phyloP scores from a whole-genome alignment of 2,797 vertebrate genomes.

The Aeoliscus strigatus region DNA sequence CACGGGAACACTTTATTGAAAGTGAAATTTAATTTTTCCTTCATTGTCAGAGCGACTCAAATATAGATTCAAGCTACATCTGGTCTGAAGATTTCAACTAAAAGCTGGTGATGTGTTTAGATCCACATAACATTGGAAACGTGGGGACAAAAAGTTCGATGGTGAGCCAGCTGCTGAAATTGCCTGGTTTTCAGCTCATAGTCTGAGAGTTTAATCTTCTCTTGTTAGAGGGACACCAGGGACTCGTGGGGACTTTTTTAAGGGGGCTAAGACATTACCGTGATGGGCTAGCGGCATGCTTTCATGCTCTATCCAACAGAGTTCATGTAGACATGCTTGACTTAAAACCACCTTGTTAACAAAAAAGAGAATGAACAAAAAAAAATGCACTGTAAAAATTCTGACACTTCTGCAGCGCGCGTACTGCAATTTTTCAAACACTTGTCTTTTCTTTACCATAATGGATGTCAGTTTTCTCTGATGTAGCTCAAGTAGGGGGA shows the following conservation, averaged over 20 bases:
- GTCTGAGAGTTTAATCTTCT: constrained; percentile 54
- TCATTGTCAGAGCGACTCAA: no score
- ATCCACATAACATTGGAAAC: background rate
- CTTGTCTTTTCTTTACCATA: constrained; percentile 99
- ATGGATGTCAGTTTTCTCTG: constrained; percentile 98
- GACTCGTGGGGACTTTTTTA: constrained; percentile 86
- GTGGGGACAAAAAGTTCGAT: constrained; percentile 38
- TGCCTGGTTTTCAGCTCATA: constrained; percentile 40
- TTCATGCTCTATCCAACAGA: constrained; percentile 90
- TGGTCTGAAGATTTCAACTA: no score
- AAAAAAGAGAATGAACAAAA: constrained; percentile 75
- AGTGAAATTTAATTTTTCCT: no score
- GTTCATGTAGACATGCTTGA: constrained; percentile 96
- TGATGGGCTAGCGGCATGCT: constrained; percentile 76
- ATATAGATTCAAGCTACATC: no score
- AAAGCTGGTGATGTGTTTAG: no score
- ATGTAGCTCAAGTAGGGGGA: constrained; percentile 90
- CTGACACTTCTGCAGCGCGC: constrained; percentile 85
- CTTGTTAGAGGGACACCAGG: constrained; percentile 69
- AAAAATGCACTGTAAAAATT: constrained; percentile 85
- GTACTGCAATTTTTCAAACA: constrained; percentile 98
- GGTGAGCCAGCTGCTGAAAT: constrained; percentile 38
- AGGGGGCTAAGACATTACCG: constrained; percentile 90
- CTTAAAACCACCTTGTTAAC: constrained; percentile 98
- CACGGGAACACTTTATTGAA: no score